Evolutionary conservation across 2,113 vertebrate genomes (phyloP), one percentile per base, ranked within the genome.

Genomic region (Pipra filicauda): DNA sequence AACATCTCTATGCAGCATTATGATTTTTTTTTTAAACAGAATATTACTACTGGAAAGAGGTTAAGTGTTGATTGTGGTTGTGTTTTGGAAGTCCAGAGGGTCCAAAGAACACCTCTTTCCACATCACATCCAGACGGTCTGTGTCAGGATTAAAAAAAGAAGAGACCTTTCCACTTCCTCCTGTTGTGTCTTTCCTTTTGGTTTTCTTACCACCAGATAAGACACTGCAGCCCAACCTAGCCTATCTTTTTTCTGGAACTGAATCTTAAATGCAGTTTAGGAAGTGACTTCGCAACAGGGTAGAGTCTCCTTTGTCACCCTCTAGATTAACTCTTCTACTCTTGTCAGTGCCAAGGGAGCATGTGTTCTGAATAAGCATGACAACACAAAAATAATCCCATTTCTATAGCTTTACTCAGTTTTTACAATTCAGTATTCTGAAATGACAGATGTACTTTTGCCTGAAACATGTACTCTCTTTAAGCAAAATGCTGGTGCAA

Each of bases 341-440:
- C n/a, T 44, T 73, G 13, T 55, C 21, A 9, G 15, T 80, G 21
- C 20, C 44, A 88, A 43, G 28, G 27, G 12, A 92, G 4, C 33
- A 31, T 46, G 51, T 82, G 69, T 28, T 89, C 61, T 91, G 75
- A 95, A 81, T 79, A 88, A 92, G 22, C 27, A 76, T 20, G 58
- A 64, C 49, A 93, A 81, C 37, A 88, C 33, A 75, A 88, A 95
- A 92, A 89, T 49, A 67, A 91, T 92, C 52, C 59, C 44, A 79
- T 85, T 95, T 94, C 52, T 88, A 24, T 70, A 77, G 31, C 43
- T 59, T 92, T 66, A 58, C 39, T 75, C 19, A 66, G 26, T 48
- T 91, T 92, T 95, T 76, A 67, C 31, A 76, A 16, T 85, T 79
- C 66, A 86, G 33, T 89, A 75, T 93, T 93, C 62, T 81, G 71